Percentiles rank a stretch among this genome's conserved stretches.
Evolutionary conservation across 2,113 vertebrate species (phyloP).

Genomic region (Eulacestoma nigropectus): DNA sequence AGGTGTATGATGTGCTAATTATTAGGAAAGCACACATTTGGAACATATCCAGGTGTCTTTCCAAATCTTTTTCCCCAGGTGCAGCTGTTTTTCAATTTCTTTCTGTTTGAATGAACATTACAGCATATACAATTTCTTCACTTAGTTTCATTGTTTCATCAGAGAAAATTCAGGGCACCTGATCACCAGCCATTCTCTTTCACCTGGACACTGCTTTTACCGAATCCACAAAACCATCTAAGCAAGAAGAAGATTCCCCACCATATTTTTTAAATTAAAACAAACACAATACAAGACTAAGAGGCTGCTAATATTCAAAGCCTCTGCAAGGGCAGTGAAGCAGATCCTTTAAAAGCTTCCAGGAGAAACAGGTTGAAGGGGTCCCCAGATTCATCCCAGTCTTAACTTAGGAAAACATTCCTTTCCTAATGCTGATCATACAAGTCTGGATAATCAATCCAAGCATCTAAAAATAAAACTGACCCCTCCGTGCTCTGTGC

Average conservation of each 20-base stretch:
- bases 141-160: not conserved
- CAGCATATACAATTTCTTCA: not conserved
- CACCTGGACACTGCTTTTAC: not conserved
- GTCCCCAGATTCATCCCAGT: not conserved
- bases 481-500: not conserved
- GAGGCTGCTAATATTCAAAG: not conserved
- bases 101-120: constrained; percentile 40
- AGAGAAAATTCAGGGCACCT: not conserved
- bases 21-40: constrained; percentile 74
- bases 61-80: constrained; percentile 54
- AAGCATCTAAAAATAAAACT: not conserved
- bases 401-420: not conserved
- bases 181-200: not conserved
- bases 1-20: constrained; percentile 76
- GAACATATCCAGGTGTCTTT: constrained; percentile 69
- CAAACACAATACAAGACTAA: not conserved
- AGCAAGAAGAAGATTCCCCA: rapidly evolving
- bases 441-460: not conserved
- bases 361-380: not conserved
- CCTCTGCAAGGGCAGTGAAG: not conserved
- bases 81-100: constrained; percentile 42
- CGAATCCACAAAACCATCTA: not conserved
- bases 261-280: not conserved
- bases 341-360: not conserved
- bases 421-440: not conserved